Conservation (phyloP, 2,888 invertebrate genomes). For the Papilio elwesi region DNA sequence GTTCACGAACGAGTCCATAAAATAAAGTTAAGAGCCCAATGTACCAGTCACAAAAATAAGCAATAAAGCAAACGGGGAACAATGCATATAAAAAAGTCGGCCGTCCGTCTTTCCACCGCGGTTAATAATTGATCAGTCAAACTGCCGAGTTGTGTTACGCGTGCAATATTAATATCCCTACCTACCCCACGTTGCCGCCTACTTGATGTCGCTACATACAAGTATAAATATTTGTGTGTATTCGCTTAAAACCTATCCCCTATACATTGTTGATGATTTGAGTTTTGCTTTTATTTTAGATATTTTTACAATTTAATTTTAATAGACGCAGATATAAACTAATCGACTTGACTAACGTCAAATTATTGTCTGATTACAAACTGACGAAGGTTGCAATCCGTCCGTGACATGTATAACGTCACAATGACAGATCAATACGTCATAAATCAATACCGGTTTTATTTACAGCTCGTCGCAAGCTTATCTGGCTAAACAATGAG, state of each 20-base stretch:
- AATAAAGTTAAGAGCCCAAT: constrained; percentile 66
- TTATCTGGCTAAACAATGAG: constrained; percentile 50
- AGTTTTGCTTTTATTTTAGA: constrained; percentile 16
- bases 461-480: constrained; percentile 54
- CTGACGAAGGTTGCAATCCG: too few relatives aligned
- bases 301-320: constrained; percentile 1
- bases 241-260: constrained; percentile 34
- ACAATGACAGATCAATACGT: constrained; percentile 41
- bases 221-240: constrained; percentile 34
- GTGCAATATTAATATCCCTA: constrained; percentile 79
- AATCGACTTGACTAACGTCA: neutral
- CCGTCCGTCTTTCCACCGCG: constrained; percentile 71
- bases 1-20: constrained; percentile 55
- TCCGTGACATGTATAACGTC: constrained; percentile 7
- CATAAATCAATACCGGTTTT: constrained; percentile 59
- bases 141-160: constrained; percentile 84
- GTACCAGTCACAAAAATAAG: constrained; percentile 76
- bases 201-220: constrained; percentile 36
- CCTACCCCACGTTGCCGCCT: constrained; percentile 78
- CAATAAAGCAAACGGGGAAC: constrained; percentile 73
- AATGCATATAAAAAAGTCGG: constrained; percentile 77
- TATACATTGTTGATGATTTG: constrained; percentile 19
- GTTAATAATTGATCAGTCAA: constrained; percentile 82
- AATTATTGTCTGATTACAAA: too few relatives aligned
- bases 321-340: neutral